These are phyloP conservation scores for Archips xylosteana DNA, from an alignment of 2,888 invertebrate species.

Conservation along the genomic window DNA sequence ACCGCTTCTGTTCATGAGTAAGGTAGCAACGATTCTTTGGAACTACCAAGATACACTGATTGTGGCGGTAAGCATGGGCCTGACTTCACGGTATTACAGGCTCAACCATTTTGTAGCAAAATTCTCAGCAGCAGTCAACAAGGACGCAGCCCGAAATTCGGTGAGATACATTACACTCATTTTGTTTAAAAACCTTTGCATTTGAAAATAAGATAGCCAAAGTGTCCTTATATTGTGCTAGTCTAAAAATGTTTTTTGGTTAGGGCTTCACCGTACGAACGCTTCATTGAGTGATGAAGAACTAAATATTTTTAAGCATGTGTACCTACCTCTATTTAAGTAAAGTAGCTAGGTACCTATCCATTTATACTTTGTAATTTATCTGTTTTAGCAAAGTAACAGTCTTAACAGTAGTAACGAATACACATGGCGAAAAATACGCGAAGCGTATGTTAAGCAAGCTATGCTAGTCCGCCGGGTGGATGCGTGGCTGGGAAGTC, in stretches of 20 bases:
- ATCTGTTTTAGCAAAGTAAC: constrained; percentile 11
- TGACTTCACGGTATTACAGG: constrained; percentile 87
- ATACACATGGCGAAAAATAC: constrained; percentile 85
- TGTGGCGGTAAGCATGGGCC: constrained; percentile 87
- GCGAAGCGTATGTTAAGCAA: constrained; percentile 87
- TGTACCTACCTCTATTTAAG: not conserved
- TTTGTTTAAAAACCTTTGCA: not conserved
- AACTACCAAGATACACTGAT: constrained; percentile 89
- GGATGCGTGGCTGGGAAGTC: constrained; percentile 84
- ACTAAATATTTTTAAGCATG: not conserved
- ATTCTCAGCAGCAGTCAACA: constrained; percentile 52
- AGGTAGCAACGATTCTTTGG: constrained; percentile 88
- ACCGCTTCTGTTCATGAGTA: constrained; percentile 75
- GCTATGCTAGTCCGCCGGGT: constrained; percentile 84
- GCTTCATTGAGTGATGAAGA: not conserved
- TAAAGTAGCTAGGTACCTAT: no score
- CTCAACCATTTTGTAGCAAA: constrained; percentile 76
- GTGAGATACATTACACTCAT: constrained; percentile 44
- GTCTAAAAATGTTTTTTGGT: not conserved
- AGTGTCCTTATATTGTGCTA: no score
- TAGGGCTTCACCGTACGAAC: not conserved
- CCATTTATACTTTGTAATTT: not conserved
- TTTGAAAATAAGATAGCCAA: not conserved
- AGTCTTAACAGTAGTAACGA: constrained; percentile 5
- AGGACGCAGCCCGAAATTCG: constrained; percentile 45